Evolutionary conservation across 2,797 vertebrate genomes (phyloP).

Genomic region (Bradypus variegatus): DNA sequence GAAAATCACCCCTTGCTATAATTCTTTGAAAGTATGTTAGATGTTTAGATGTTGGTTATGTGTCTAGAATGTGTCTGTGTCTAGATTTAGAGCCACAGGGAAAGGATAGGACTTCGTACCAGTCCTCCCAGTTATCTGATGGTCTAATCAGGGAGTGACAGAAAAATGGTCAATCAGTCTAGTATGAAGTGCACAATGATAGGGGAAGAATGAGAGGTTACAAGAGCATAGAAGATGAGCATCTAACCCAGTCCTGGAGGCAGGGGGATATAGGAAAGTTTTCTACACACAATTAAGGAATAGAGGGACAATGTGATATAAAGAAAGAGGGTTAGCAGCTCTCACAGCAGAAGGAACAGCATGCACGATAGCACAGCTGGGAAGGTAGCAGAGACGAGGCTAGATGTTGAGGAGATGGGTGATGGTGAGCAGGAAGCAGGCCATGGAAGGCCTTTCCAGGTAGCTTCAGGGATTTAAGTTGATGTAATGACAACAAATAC

Average conservation of each 20-base stretch:
- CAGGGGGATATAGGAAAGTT: not conserved
- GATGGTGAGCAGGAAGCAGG: not conserved
- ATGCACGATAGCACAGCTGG: too few relatives aligned
- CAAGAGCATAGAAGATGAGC: not conserved
- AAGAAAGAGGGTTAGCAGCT: not conserved
- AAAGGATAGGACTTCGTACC: not conserved
- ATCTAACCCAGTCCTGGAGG: not conserved
- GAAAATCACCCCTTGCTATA: not conserved
- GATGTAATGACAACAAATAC: not conserved
- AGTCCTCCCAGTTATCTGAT: not conserved
- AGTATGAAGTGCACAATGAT: not conserved
- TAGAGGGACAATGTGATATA: not conserved
- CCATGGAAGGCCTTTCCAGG: not conserved
- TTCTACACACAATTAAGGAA: not conserved
- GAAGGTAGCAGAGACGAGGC: not conserved
- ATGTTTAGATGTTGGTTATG: not conserved
- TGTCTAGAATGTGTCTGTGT: not conserved
- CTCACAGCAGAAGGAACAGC: not conserved
- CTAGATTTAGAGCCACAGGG: not conserved
- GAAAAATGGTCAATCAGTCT: not conserved
- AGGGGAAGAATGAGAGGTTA: not conserved
- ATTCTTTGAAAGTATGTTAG: not conserved
- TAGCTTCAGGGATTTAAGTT: not conserved
- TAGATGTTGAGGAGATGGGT: not conserved
- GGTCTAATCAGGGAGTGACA: not conserved